Evolutionary conservation across 2,888 invertebrate species (phyloP), one percentile per base, ranked within the genome.

Genomic region (Panzeria rudis): DNA sequence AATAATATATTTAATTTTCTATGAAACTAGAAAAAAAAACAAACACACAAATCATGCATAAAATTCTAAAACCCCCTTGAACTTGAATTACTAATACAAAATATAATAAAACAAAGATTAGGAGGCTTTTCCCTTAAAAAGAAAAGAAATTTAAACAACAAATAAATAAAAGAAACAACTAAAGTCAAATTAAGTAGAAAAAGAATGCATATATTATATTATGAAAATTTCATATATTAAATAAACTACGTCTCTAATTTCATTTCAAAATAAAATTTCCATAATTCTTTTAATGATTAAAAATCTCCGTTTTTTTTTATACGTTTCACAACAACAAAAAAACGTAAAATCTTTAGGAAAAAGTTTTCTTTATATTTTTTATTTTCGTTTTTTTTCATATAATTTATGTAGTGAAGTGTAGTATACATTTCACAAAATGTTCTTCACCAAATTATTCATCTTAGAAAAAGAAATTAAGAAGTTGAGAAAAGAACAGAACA

Each of bases 381-480:
- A 0, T 47, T 62, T 41, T 54, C n/a, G 23, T 59, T 32, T n/a
- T 77, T 3, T 68, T 73, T 54, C 59, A 15, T 56, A 69, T 62
- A 78, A 78, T 82, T 82, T 85, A 82, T 71, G 56, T 77, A 77
- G 71, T 71, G 38, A 50, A 82, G 64, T 64, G 47, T 41, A 73
- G 59, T 73, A 85, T 78, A 66, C 82, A 85, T 85, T 82, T 79
- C 82, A 71, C 3, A 75, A 85, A 82, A 73, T 78, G 35, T 82
- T 82, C 81, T 82, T 78, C 81, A 82, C 29, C 77, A 85, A 78
- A 85, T 85, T 85, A 85, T 85, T 81, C 85, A 85, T 85, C 81
- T 83, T 62, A 32, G 64, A 44, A 59, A 61, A 82, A 78, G 77
- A 85, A 85, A 82, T 81, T 68, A 85, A 81, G 66, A 68, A 77